Evolutionary conservation across 2,888 invertebrate genomes (phyloP), one percentile per base, ranked within the genome.

Genomic region (Anorthoa munda): DNA sequence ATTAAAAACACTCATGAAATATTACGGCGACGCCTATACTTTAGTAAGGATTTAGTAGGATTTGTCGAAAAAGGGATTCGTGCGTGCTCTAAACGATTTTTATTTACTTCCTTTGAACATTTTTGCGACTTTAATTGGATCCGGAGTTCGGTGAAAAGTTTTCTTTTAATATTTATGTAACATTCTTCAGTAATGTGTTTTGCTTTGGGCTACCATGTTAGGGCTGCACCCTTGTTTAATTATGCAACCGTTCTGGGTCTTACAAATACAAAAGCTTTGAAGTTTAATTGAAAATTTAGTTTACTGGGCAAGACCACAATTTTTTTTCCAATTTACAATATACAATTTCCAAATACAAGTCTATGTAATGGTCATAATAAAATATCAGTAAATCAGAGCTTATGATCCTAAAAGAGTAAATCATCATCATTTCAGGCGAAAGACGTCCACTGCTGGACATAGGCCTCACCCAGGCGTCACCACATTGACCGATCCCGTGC

Each of bases 1-100:
- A 85, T 86, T 86, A 81, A 83, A 86, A 83, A 83, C 70, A 77
- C 73, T 81, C 87, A 73, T 83, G 81, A 86, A 85, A 86, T 85
- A 85, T 83, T 81, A 83, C 77, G 81, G 69, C 64, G 68, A 60
- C 73, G 66, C 77, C 69, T 78, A 56, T 72, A 78, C 72, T 77
- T 77, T 85, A 67, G 72, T 75, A 72, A 61, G 85, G 83, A 76
- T 81, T 81, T 66, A 31, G 21, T 17, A n/a, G 79, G 85, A 85
- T 86, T 87, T 83, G 68, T 75, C 45, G 61, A 45, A 65, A 75
- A 77, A 78, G 66, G 59, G 67, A 58, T 73, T 76, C 75, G 31
- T 75, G 75, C 78, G 71, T 84, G 71, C 60, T 21, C 55, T 72
- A 81, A 87, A 85, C 66, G 77, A 72, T 85, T 85, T 83, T 77